Evolutionary conservation across 1,140 invertebrate species (phyloP).

Genomic region (Ooceraea biroi): DNA sequence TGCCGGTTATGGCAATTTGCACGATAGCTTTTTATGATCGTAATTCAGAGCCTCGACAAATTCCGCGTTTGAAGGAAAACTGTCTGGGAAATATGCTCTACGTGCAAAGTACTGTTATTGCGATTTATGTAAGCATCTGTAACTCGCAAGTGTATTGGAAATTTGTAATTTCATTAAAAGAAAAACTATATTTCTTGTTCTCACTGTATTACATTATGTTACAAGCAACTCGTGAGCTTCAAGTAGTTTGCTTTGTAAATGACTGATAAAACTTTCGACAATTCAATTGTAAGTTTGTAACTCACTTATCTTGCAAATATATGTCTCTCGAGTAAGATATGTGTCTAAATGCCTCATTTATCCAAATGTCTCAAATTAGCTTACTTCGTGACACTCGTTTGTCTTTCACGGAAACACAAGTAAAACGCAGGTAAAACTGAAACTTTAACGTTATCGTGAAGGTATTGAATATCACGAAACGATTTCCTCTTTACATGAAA

Average conservation of each 20-base stretch:
- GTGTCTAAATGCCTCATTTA: neutral
- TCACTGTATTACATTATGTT: neutral
- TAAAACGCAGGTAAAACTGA: neutral
- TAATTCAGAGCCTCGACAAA: neutral
- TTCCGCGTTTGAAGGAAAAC: slow-evolving; percentile 6
- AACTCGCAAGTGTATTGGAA: too few relatives aligned
- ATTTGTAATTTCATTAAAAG: neutral
- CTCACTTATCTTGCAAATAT: slow-evolving; percentile 4
- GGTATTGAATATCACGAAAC: slow-evolving; percentile 1
- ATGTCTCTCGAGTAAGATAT: neutral
- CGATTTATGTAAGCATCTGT: neutral
- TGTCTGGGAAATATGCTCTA: neutral
- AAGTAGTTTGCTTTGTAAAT: slow-evolving; percentile 3
- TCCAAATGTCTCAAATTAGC: slow-evolving; percentile 3
- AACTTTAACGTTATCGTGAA: slow-evolving; percentile 8
- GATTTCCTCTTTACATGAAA: neutral
- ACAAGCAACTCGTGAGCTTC: neutral
- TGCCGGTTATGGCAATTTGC: neutral
- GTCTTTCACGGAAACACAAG: neutral
- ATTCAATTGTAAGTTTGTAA: too few relatives aligned
- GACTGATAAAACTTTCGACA: too few relatives aligned
- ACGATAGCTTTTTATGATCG: neutral
- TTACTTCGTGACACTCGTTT: neutral
- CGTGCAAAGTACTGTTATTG: neutral
- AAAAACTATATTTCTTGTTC: neutral